Percentiles rank a stretch among this genome's conserved stretches.
phyloP scores from a whole-genome alignment of 2,888 invertebrate genomes.

The Melikaiella ostensackeni region DNA sequence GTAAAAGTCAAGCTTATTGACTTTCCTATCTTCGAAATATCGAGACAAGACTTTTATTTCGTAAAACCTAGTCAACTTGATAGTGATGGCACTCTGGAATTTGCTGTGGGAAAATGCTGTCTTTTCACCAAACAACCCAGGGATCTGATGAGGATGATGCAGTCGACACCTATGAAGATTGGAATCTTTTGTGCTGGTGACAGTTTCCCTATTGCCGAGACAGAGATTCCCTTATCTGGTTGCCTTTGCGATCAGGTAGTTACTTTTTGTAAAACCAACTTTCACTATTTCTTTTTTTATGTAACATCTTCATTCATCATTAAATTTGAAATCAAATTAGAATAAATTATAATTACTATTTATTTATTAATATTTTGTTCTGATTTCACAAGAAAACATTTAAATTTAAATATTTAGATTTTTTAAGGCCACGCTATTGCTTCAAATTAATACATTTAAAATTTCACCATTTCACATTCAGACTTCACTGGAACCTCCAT shows the following conservation, averaged over 20 bases:
- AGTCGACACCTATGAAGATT: conserved; percentile 63
- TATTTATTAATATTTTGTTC: not conserved
- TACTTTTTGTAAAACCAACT: not conserved
- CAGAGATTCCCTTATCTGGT: conserved; percentile 65
- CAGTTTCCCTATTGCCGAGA: conserved; percentile 72
- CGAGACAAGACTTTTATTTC: conserved; percentile 64
- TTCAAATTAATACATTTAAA: too few species aligned
- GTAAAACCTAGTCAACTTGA: conserved; percentile 50
- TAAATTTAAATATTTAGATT: too few species aligned
- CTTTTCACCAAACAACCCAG: conserved; percentile 70
- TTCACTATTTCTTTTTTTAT: not conserved
- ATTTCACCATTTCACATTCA: too few species aligned
- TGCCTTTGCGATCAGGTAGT: conserved; percentile 71
- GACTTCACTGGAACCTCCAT: too few species aligned
- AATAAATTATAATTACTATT: too few species aligned
- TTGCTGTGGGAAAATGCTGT: conserved; percentile 67
- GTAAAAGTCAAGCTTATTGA: conserved; percentile 72
- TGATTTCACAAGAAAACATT: too few species aligned
- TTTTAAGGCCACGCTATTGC: too few species aligned
- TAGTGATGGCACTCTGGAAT: conserved; percentile 60
- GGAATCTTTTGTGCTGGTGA: conserved; percentile 70
- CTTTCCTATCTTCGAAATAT: conserved; percentile 71
- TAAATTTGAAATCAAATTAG: too few species aligned
- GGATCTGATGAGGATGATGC: conserved; percentile 66
- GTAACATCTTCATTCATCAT: not conserved